These are phyloP conservation scores for Salvelinus sp. DNA, from an alignment of 2,113 vertebrate genomes.

Conservation along the genomic window DNA sequence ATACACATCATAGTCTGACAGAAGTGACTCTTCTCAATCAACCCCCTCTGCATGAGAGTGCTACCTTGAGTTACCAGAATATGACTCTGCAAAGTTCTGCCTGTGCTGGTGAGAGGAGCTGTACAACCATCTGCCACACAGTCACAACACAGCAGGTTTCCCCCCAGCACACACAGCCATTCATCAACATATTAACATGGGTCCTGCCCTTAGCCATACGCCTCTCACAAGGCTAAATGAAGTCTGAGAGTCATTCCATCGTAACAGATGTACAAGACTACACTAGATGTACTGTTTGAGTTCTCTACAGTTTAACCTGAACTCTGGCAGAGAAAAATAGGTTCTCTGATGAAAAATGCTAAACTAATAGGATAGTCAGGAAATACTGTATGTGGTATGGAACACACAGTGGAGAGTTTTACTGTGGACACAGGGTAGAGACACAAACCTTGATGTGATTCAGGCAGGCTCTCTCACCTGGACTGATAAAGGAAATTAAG, in stretches of 20 bases:
- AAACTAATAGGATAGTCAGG: too few relatives aligned
- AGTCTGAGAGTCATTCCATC: background rate
- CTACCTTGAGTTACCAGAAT: background rate
- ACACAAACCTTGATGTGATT: background rate
- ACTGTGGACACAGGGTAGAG: background rate
- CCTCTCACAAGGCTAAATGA: background rate
- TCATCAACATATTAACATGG: constrained; percentile 3
- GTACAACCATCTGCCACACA: constrained; percentile 14
- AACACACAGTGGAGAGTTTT: background rate
- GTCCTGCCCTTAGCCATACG: constrained; percentile 14
- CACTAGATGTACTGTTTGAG: background rate
- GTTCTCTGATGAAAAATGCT: too few relatives aligned
- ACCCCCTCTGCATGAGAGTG: background rate
- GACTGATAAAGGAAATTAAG: background rate
- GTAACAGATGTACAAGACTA: background rate
- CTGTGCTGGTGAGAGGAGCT: constrained; percentile 10
- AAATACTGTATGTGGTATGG: too few relatives aligned
- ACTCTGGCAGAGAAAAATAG: too few relatives aligned
- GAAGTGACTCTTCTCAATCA: background rate
- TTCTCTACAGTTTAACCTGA: too few relatives aligned
- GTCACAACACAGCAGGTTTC: constrained; percentile 4
- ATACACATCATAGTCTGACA: background rate
- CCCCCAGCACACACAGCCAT: background rate
- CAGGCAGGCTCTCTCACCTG: background rate
- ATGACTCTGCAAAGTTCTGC: constrained; percentile 6